These are phyloP conservation scores for Forbesichthys agassizii DNA, from an alignment of 2,113 vertebrate species.

Conservation along the genomic window DNA sequence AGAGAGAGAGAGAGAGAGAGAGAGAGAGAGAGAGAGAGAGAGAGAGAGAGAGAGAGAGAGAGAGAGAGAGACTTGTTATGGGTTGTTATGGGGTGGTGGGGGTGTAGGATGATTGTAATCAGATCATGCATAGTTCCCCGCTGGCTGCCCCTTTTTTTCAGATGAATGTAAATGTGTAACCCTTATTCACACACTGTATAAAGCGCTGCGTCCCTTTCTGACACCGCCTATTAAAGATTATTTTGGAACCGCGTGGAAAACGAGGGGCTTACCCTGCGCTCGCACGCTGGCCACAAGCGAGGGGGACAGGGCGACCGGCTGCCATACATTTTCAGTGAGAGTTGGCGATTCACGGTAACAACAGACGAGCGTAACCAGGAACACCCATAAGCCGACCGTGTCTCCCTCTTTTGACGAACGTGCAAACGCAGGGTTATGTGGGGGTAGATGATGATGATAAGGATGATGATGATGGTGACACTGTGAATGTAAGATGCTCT, in stretches of 20 bases:
- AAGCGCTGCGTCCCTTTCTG: constrained; percentile 20
- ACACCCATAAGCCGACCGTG: no score
- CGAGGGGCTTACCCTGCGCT: neutral
- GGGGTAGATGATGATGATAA: constrained; percentile 14
- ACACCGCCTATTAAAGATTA: constrained; percentile 23
- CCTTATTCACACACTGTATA: constrained; percentile 21
- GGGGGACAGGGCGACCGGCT: no score
- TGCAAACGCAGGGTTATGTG: neutral
- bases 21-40: no score
- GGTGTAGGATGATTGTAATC: neutral
- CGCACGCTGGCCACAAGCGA: no score
- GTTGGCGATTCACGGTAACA: no score
- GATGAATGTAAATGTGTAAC: constrained; percentile 57
- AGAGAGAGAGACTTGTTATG: neutral
- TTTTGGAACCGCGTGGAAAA: constrained; percentile 27
- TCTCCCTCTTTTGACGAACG: no score
- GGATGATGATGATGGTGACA: constrained; percentile 1
- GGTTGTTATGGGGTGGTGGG: neutral
- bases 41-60: no score
- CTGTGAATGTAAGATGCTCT: constrained; percentile 58
- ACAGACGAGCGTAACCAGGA: no score
- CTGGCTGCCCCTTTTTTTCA: constrained; percentile 61
- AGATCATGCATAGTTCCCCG: constrained; percentile 23
- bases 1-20: no score
- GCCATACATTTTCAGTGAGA: no score